These are phyloP conservation scores for Pan troglodytes DNA, from an alignment of 2,113 vertebrate genomes.

Conservation along the genomic window DNA sequence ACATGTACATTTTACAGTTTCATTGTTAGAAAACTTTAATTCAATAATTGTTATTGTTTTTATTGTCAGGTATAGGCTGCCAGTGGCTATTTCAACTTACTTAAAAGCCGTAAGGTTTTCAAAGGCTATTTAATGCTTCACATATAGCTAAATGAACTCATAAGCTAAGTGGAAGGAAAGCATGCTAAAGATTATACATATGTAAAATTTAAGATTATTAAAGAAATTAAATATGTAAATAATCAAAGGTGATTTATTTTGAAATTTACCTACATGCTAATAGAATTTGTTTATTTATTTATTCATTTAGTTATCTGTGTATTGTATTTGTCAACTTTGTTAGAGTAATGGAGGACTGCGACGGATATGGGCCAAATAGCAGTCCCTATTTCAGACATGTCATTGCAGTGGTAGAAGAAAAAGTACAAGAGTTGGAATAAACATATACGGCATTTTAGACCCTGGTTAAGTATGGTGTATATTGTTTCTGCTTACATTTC, in stretches of 20 bases:
- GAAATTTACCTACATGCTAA: background rate
- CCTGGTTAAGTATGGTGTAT: background rate
- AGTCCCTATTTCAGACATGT: background rate
- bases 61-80: background rate
- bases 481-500: background rate
- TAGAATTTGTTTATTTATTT: background rate
- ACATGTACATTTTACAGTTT: background rate
- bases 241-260: background rate
- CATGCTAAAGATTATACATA: background rate
- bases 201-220: background rate
- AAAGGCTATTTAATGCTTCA: background rate
- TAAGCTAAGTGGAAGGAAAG: background rate
- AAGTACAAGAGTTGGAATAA: background rate
- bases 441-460: background rate
- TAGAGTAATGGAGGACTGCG: background rate
- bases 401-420: background rate
- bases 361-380: background rate
- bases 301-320: background rate
- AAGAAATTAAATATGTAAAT: background rate
- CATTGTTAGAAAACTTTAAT: background rate
- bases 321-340: background rate
- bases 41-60: background rate
- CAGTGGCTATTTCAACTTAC: background rate
- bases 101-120: background rate
- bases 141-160: background rate